phyloP scores from a whole-genome alignment of 2,113 vertebrate genomes.

The Columba livia region DNA sequence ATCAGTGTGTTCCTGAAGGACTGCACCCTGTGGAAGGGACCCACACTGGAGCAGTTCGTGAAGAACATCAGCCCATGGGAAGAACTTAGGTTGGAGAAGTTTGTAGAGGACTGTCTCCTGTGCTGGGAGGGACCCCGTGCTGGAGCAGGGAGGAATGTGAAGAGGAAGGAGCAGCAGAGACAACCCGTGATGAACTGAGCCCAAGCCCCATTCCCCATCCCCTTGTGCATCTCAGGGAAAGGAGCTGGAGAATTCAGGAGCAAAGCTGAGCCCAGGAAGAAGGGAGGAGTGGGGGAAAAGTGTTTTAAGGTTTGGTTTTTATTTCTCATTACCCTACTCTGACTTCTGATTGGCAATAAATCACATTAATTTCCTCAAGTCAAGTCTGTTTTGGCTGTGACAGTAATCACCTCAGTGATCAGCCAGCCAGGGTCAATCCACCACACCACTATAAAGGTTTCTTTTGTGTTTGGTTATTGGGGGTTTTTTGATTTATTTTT shows the following conservation, averaged over 20 bases:
- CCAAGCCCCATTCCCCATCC: too few relatives aligned
- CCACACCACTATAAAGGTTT: not conserved
- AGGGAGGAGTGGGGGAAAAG: not conserved
- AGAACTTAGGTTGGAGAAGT: too few relatives aligned
- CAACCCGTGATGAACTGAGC: too few relatives aligned
- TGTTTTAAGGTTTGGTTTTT: not conserved
- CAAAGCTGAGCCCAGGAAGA: not conserved
- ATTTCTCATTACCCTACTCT: not conserved
- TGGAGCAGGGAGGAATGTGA: too few relatives aligned
- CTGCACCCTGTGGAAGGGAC: too few relatives aligned
- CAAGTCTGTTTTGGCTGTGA: not conserved
- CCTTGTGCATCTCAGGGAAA: accelerated
- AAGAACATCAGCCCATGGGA: too few relatives aligned
- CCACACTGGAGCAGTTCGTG: too few relatives aligned
- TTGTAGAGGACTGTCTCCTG: too few relatives aligned
- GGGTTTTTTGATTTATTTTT: not conserved
- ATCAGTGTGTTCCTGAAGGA: too few relatives aligned
- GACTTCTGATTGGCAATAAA: not conserved
- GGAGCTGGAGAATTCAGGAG: not conserved
- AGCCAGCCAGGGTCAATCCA: not conserved
- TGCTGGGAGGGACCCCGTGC: too few relatives aligned
- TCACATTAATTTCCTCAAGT: not conserved
- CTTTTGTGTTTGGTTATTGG: not conserved
- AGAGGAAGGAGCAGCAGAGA: too few relatives aligned
- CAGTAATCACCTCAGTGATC: too few relatives aligned